phyloP scores from a whole-genome alignment of 2,113 vertebrate species.

The Scartelaos histophorus region DNA sequence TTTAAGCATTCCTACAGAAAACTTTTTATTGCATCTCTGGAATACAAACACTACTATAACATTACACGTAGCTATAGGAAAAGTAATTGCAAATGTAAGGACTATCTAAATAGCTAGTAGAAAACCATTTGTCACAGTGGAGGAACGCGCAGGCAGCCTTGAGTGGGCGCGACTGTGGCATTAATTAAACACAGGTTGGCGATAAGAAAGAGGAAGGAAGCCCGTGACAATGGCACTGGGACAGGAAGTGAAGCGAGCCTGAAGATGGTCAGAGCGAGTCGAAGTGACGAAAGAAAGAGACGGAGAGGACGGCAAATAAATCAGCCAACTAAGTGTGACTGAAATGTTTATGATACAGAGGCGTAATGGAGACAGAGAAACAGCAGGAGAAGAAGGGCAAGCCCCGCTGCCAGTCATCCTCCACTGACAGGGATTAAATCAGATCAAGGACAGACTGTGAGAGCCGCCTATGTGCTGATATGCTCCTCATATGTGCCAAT shows the following conservation, averaged over 20 bases:
- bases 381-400: constrained; percentile 7
- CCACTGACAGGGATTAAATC: constrained; percentile 1
- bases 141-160: neutral
- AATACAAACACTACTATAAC: neutral
- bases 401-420: constrained; percentile 3
- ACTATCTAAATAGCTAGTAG: neutral
- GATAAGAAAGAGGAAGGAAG: constrained; percentile 35
- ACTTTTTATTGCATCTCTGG: too few relatives aligned
- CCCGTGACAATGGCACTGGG: constrained; percentile 37
- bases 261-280: constrained; percentile 37
- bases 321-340: constrained; percentile 63
- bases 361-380: constrained; percentile 40
- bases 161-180: neutral
- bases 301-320: constrained; percentile 60
- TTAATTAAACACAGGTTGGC: constrained; percentile 8
- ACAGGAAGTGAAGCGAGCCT: constrained; percentile 20
- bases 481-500: neutral
- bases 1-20: too few relatives aligned
- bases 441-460: neutral
- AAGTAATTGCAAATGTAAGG: neutral
- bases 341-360: constrained; percentile 62
- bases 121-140: constrained; percentile 8
- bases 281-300: constrained; percentile 53
- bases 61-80: neutral
- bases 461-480: neutral